These are phyloP conservation scores for Crocidura indochinensis DNA, from an alignment of 2,797 vertebrate genomes.

Conservation along the genomic window DNA sequence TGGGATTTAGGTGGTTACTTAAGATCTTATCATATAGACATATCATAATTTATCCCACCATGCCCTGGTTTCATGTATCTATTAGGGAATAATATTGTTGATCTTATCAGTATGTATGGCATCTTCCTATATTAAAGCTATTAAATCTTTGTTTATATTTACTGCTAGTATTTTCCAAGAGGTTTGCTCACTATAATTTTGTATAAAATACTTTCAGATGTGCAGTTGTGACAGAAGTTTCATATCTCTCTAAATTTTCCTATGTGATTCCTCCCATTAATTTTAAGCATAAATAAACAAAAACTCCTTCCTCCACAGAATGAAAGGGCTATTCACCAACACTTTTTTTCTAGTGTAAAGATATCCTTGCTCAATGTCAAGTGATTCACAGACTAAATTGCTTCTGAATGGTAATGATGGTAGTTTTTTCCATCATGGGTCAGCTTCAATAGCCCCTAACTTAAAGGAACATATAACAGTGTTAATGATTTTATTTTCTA, in stretches of 20 bases:
- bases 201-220: slow-evolving; percentile 47
- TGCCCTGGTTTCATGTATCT: slow-evolving; percentile 1
- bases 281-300: slow-evolving; percentile 45
- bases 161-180: not conserved
- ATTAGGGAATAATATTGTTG: not conserved
- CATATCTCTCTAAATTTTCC: slow-evolving; percentile 13
- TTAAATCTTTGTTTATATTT: slow-evolving; percentile 46
- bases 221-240: slow-evolving; percentile 22
- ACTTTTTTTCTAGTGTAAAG: slow-evolving; percentile 41
- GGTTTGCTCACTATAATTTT: slow-evolving; percentile 50
- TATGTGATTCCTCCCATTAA: slow-evolving; percentile 24
- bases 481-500: slow-evolving; percentile 17
- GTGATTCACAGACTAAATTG: slow-evolving; percentile 34
- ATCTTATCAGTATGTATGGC: slow-evolving; percentile 14
- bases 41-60: not conserved
- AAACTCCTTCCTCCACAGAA: slow-evolving; percentile 19
- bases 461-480: not conserved
- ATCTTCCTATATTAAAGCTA: slow-evolving; percentile 3
- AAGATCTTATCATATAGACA: not conserved
- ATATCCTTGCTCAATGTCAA: slow-evolving; percentile 48
- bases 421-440: not conserved
- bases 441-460: not conserved
- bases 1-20: not conserved
- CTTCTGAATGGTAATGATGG: slow-evolving; percentile 33
- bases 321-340: not conserved